phyloP scores from a whole-genome alignment of 2,888 invertebrate genomes.

The Iphiclides podalirius region DNA sequence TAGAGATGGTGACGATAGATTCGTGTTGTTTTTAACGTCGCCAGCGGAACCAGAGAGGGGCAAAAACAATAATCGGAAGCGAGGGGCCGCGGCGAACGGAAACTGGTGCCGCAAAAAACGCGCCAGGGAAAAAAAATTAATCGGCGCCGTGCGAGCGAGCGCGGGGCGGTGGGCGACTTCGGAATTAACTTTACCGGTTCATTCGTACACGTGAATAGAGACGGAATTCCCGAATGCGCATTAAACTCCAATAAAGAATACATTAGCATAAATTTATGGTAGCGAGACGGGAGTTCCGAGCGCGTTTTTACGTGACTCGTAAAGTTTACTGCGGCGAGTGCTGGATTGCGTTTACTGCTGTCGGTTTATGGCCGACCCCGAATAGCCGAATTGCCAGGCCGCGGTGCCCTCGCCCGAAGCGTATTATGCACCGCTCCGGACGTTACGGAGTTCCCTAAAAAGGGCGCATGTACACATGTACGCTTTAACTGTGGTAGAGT shows the following conservation, averaged over 20 bases:
- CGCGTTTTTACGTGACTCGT: constrained; percentile 80
- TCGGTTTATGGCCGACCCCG: constrained; percentile 78
- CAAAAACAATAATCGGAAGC: constrained; percentile 51
- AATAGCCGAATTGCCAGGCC: constrained; percentile 74
- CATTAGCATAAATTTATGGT: constrained; percentile 81
- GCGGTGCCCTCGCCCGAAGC: constrained; percentile 39
- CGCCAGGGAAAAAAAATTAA: constrained; percentile 59
- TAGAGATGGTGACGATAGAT: no score
- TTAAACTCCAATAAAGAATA: constrained; percentile 81
- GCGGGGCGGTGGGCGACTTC: constrained; percentile 68
- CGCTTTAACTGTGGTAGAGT: no score
- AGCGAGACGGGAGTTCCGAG: constrained; percentile 76
- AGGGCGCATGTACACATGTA: no score
- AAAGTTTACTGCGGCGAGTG: constrained; percentile 80
- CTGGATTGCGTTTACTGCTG: constrained; percentile 79
- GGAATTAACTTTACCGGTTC: constrained; percentile 79
- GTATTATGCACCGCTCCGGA: constrained; percentile 28
- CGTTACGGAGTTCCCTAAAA: no score
- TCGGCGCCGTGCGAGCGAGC: constrained; percentile 59
- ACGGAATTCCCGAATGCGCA: constrained; percentile 79
- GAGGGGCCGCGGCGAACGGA: constrained; percentile 48
- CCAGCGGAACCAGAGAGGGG: constrained; percentile 42
- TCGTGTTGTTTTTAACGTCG: no score
- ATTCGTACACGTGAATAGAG: constrained; percentile 80
- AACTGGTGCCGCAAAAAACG: constrained; percentile 51